Conservation (phyloP, 1,140 invertebrate species). For the Dryas iulia region DNA sequence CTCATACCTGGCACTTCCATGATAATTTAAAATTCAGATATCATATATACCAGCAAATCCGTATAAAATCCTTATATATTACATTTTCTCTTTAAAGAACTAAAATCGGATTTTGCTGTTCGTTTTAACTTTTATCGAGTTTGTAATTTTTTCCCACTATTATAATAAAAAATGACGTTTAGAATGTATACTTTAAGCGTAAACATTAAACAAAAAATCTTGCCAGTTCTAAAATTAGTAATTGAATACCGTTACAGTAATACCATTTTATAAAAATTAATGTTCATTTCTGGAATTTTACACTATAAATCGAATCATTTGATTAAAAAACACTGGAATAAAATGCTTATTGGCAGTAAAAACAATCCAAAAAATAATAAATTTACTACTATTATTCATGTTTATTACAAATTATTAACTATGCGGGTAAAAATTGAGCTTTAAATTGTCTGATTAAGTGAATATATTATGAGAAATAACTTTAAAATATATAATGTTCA, state of each 20-base stretch:
- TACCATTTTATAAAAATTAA: neutral
- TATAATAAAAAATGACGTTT: constrained; percentile 16
- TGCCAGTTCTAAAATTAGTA: constrained; percentile 4
- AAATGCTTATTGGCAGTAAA: too few relatives aligned
- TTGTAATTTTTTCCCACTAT: constrained; percentile 18
- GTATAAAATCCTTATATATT: neutral
- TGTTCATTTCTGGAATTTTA: too few relatives aligned
- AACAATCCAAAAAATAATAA: too few relatives aligned
- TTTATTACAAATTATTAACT: too few relatives aligned
- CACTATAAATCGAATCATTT: too few relatives aligned
- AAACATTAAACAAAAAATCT: neutral
- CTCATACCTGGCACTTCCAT: constrained; percentile 81
- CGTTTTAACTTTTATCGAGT: neutral
- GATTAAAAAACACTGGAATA: too few relatives aligned
- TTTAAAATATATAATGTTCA: too few relatives aligned
- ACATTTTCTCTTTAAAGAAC: neutral
- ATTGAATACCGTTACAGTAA: neutral
- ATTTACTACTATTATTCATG: too few relatives aligned
- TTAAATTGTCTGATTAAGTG: too few relatives aligned
- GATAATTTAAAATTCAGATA: neutral
- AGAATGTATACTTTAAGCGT: constrained; percentile 15
- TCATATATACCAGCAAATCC: neutral
- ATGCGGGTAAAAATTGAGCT: too few relatives aligned
- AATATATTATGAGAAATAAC: too few relatives aligned
- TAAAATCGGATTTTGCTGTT: neutral